Conservation (phyloP, 2,797 vertebrate genomes). For the Triplophysa yarkandensis region DNA sequence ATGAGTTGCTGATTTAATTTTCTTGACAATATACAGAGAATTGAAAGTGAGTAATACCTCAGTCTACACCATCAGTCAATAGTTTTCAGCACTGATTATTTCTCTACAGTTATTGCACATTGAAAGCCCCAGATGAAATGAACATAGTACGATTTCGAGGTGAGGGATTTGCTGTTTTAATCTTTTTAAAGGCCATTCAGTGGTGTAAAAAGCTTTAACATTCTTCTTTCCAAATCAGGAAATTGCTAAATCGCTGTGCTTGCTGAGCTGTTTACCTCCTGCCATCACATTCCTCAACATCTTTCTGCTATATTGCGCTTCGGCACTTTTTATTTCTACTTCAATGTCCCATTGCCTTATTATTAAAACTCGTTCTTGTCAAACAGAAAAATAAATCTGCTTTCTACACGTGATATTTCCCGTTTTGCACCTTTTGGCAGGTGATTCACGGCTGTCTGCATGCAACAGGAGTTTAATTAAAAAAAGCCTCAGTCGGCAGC, state of each 20-base stretch:
- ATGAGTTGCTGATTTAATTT: not conserved
- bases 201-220: not conserved
- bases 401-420: conserved; percentile 19
- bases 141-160: not conserved
- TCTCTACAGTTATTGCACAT: not conserved
- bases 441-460: conserved; percentile 40
- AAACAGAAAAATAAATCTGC: conserved; percentile 12
- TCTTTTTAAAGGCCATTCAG: not conserved
- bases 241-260: not conserved
- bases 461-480: conserved; percentile 43
- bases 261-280: not conserved
- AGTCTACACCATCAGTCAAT: not conserved
- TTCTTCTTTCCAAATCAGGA: not conserved
- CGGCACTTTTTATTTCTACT: not conserved
- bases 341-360: not conserved
- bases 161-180: conserved; percentile 18
- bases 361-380: not conserved
- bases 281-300: not conserved
- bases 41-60: not conserved
- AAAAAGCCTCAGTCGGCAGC: conserved; percentile 23
- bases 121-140: not conserved
- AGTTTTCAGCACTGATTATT: not conserved
- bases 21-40: not conserved
- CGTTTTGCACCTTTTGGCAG: conserved; percentile 41
- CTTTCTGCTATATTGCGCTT: not conserved